A percentile compares a stretch with the other conserved stretches of the same genome.
These are phyloP conservation scores for Brachymystax lenok DNA, from an alignment of 2,797 vertebrate species.

Conservation along the genomic window DNA sequence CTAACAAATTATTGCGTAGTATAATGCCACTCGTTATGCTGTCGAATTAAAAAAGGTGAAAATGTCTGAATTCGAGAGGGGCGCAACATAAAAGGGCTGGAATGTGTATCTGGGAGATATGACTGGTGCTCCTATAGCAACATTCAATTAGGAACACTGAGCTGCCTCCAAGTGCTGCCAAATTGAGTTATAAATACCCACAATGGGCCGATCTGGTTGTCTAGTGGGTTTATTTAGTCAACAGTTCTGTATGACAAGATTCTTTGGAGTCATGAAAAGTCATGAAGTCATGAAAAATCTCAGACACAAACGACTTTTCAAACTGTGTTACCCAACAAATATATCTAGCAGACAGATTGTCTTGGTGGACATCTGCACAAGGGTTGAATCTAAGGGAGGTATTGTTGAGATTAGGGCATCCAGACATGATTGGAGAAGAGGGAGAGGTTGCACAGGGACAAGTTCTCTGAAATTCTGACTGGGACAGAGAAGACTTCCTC, in stretches of 20 bases:
- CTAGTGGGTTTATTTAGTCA: slow-evolving; percentile 68
- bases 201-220: slow-evolving; percentile 61
- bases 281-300: slow-evolving; percentile 33
- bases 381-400: slow-evolving; percentile 29
- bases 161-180: slow-evolving; percentile 65
- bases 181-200: slow-evolving; percentile 69
- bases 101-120: slow-evolving; percentile 50
- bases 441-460: slow-evolving; percentile 6
- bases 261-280: too few relatives aligned
- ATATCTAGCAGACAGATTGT: background rate
- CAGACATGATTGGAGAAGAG: too few relatives aligned
- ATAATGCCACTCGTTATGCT: slow-evolving; percentile 19
- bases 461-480: slow-evolving; percentile 71
- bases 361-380: background rate
- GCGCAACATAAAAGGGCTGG: slow-evolving; percentile 41
- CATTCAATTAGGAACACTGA: slow-evolving; percentile 67
- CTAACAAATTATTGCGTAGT: slow-evolving; percentile 36
- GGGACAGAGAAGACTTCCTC: slow-evolving; percentile 58
- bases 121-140: slow-evolving; percentile 55
- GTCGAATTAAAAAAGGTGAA: slow-evolving; percentile 16
- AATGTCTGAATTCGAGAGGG: slow-evolving; percentile 44
- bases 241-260: slow-evolving; percentile 39
- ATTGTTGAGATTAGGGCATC: slow-evolving; percentile 49
- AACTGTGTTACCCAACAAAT: background rate
- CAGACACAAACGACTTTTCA: slow-evolving; percentile 3